Base-by-base conservation (phyloP, 2,888 invertebrate genomes). In the Yponomeuta cagnagella region DNA sequence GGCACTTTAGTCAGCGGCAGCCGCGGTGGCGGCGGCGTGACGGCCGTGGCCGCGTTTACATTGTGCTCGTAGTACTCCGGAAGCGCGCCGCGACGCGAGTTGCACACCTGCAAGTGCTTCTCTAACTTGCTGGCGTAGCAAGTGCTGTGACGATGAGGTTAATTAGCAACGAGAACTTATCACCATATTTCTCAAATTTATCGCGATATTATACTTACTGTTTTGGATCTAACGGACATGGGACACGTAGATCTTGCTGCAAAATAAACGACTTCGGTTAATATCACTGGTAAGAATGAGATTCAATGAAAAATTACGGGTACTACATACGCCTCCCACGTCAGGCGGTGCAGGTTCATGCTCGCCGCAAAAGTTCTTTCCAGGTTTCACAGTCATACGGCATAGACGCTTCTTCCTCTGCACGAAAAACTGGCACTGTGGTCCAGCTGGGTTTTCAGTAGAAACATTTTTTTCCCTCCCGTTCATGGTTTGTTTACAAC, bases 81-180 rank as follows among this genome's bases (percentile, higher is more conserved):
- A 70, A 82, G 81, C 10, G 84, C 83, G 63, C 85, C 89, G 2
- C 88, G 87, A 23, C 94, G 92, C 0, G 96, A 95, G 82, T 96
- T 96, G 81, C 96, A 96, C 72, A 96, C 94, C 76, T 93, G 92
- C 33, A 96, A 84, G 82, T 96, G 96, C 78, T 95, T 95, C 37
- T 93, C 80, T 72, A 96, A 82, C 78, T 95, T 96, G 58, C 93
- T 93, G 23, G 93, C 91, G 77, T 94, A 96, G 77, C 95, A 94
- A 1, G 95, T 94, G 79, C 95, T 95, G 81, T 48, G 48, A 58
- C 30, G 12, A 37, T 43, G 64, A 23, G 31, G 70, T 63, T 30
- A 69, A 71, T 65, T 74, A 70, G 71, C 73, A 58, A 15, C 52
- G 4, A 58, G 4, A 58, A 58, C 2, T 3, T 58, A 12, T 5